These are phyloP conservation scores for Vidua chalybeata DNA, from an alignment of 2,113 vertebrate species.

Conservation along the genomic window DNA sequence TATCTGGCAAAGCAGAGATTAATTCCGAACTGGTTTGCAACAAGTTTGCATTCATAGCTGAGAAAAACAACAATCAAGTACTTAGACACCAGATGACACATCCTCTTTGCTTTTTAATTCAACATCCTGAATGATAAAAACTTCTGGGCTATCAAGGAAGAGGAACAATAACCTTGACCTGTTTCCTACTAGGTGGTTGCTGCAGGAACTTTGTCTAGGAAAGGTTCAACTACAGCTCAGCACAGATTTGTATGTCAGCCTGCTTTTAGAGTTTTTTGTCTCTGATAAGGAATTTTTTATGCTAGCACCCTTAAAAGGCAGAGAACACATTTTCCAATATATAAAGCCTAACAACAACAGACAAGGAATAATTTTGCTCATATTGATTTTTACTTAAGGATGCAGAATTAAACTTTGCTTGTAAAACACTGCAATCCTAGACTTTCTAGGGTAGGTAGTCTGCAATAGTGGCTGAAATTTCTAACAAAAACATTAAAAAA, in stretches of 20 bases:
- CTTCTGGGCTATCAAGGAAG: neutral
- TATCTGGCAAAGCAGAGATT: neutral
- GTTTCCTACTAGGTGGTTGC: neutral
- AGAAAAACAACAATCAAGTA: neutral
- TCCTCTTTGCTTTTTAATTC: neutral
- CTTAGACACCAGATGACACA: neutral
- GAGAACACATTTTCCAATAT: neutral
- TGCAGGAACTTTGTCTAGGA: neutral
- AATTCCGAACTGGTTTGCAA: neutral
- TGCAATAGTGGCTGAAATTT: neutral
- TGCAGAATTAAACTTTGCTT: neutral
- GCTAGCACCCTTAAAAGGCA: neutral
- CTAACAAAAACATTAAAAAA: neutral
- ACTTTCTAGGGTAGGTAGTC: neutral
- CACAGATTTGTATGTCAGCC: neutral
- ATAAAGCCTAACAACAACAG: neutral
- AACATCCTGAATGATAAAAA: neutral
- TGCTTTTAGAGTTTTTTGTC: neutral
- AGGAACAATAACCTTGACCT: neutral
- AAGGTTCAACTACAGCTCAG: neutral
- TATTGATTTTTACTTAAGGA: neutral
- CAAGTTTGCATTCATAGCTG: neutral
- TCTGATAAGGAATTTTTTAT: neutral
- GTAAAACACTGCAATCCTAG: neutral
- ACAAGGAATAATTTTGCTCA: neutral